Evolutionary conservation across 2,797 vertebrate species (phyloP), one percentile per base, ranked within the genome.

Genomic region (Strix occidentalis): DNA sequence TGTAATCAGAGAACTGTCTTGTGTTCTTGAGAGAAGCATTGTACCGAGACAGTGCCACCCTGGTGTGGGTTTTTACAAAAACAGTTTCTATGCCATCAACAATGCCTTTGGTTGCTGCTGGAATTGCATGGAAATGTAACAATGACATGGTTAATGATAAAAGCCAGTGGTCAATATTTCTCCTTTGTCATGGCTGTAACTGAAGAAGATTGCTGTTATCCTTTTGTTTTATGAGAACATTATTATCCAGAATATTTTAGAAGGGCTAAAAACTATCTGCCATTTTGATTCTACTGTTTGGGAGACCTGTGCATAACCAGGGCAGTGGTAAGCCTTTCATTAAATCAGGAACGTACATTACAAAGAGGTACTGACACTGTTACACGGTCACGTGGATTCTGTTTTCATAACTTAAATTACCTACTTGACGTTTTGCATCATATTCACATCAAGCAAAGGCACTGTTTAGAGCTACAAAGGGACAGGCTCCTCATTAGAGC

Each of bases 1-100:
- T 91, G 90, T 95, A 95, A 95, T 88, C 72, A 91, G 87, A 95
- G 89, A 93, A 87, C 20, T 41, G 83, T 16, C 64, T 91, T 77
- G 91, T 94, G 84, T 23, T 91, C 77, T 26, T 54, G 63, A 93
- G 79, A 91, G 95, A 35, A 86, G 93, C 91, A 95, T 75, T 96
- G 90, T 93, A 70, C 69, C 29, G 61, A 95, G 91, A 60, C 93
- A 88, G 69, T 74, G 91, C 79, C 76, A 54, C 90, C 85, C 87
- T 61, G 79, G 21, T 5, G 33, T 60, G 85, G 69, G 82, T 28
- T 48, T 77, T 80, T 31, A 97, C 87, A 95, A 94, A 88, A 96
- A 33, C 28, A 5, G 35, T 91, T 87, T 89, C 90, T 95, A 23
- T 90, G 93, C 91, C 72, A 31, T 68, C 87, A 94, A 91, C 82